Conservation (phyloP, 2,797 vertebrate genomes). For the Sebastes taczanowskii region DNA sequence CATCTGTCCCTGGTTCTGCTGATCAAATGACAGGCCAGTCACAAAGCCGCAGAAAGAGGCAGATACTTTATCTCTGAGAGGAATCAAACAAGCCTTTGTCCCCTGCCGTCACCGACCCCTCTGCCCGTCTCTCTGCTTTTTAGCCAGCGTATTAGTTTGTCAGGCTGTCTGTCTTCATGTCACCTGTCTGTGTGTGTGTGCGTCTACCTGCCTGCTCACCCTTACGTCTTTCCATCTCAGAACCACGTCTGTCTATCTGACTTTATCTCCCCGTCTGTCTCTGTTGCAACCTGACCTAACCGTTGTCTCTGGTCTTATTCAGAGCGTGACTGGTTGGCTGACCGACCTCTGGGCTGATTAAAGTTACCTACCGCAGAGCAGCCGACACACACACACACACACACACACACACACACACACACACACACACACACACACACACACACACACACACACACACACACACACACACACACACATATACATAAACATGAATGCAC, state of each 20-base stretch:
- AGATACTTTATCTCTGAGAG: slow-evolving; percentile 42
- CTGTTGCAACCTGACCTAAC: slow-evolving; percentile 66
- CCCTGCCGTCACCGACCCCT: slow-evolving; percentile 20
- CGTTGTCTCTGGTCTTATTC: slow-evolving; percentile 63
- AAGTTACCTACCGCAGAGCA: slow-evolving; percentile 76
- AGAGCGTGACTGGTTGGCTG: slow-evolving; percentile 63
- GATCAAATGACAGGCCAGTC: slow-evolving; percentile 69
- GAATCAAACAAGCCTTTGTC: slow-evolving; percentile 70
- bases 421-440: slow-evolving; percentile 10
- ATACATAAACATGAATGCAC: slow-evolving; percentile 36
- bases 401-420: not conserved
- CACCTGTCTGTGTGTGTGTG: slow-evolving; percentile 38
- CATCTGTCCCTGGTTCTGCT: slow-evolving; percentile 29
- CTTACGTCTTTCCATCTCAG: slow-evolving; percentile 29
- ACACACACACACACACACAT: not conserved
- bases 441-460: slow-evolving; percentile 28
- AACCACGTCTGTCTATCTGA: slow-evolving; percentile 50
- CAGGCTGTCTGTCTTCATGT: slow-evolving; percentile 38
- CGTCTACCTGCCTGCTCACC: slow-evolving; percentile 7
- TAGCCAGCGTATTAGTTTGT: slow-evolving; percentile 1
- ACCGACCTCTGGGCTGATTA: slow-evolving; percentile 67
- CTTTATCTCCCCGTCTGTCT: slow-evolving; percentile 57
- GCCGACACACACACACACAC: slow-evolving; percentile 21
- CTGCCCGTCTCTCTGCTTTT: slow-evolving; percentile 38
- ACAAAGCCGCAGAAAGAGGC: slow-evolving; percentile 42